Conservation (phyloP, 2,113 vertebrate species). For the Oreotragus oreotragus region DNA sequence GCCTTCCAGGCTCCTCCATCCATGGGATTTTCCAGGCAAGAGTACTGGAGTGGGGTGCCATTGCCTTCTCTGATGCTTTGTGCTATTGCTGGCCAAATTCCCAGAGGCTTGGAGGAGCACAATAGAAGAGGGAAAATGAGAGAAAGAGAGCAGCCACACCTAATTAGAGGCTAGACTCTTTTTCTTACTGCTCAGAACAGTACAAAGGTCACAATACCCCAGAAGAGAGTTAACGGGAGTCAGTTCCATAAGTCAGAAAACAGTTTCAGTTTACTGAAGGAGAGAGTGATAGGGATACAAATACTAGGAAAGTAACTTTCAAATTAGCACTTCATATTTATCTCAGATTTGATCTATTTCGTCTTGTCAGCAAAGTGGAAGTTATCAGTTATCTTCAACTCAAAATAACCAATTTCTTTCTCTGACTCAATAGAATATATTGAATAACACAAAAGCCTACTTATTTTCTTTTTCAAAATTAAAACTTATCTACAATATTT, state of each 20-base stretch:
- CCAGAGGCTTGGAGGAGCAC: not conserved
- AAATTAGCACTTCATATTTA: not conserved
- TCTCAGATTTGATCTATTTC: not conserved
- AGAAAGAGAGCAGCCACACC: not conserved
- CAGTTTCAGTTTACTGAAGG: not conserved
- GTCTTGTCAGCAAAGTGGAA: not conserved
- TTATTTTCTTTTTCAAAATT: constrained; percentile 32
- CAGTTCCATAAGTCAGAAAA: not conserved
- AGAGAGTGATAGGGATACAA: not conserved
- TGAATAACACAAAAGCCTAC: not conserved
- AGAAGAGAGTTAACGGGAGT: not conserved
- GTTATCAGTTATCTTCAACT: not conserved
- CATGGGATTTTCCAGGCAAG: too few relatives aligned
- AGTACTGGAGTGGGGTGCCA: too few relatives aligned
- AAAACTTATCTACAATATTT: not conserved
- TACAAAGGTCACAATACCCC: not conserved
- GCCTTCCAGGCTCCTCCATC: too few relatives aligned
- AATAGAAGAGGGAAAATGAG: not conserved
- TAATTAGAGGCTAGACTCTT: not conserved
- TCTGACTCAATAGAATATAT: not conserved
- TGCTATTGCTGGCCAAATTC: not conserved
- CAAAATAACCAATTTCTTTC: not conserved
- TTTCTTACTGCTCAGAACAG: not conserved
- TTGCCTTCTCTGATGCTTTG: too few relatives aligned
- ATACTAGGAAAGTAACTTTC: not conserved